Evolutionary conservation across 2,797 vertebrate genomes (phyloP), one percentile per base, ranked within the genome.

Genomic region (Macroramphosus scolopax): DNA sequence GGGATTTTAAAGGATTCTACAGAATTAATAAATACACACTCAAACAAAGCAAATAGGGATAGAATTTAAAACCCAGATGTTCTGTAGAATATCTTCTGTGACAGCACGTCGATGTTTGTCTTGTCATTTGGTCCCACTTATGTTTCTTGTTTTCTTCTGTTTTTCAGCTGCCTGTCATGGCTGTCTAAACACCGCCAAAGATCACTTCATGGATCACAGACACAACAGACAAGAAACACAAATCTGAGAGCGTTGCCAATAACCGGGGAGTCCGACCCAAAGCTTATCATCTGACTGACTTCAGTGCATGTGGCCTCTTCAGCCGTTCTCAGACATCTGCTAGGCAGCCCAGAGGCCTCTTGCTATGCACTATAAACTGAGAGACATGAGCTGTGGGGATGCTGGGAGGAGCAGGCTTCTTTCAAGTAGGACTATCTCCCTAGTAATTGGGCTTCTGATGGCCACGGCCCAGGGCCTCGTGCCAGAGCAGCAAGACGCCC

Each of bases 351-450:
- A 52, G 65, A 78, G 75, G 75, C 80, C 78, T 72, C 35, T 65
- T 72, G 79, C 78, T 78, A 89, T 88, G 87, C 76, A 78, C 85
- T 79, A 49, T 73, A 83, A 82, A 76, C 72, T n/a, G 56, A 72
- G 63, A 72, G 75, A 70, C 47, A 63, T 63, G 72, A 63, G 69
- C 67, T 62, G 51, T 13, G 56, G 72, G 63, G 48, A 70, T 45
- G 51, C 53, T 15, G 46, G 67, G 53, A 78, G 73, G 45, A 63
- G 74, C 48, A 61, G 54, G 49, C 64, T 66, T 50, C 58, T 68
- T 73, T 84, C 81, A 63, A 89, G 89, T 84, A 91, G 91, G 90
- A 93, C 91, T 90, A 88, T 92, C 78, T 79, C 89, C 53, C 66
- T 90, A 10, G 25, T 94, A 58, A 77, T 95, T 8, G 80, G 77